phyloP scores from a whole-genome alignment of 2,113 vertebrate genomes.

The Muntiacus reevesi region DNA sequence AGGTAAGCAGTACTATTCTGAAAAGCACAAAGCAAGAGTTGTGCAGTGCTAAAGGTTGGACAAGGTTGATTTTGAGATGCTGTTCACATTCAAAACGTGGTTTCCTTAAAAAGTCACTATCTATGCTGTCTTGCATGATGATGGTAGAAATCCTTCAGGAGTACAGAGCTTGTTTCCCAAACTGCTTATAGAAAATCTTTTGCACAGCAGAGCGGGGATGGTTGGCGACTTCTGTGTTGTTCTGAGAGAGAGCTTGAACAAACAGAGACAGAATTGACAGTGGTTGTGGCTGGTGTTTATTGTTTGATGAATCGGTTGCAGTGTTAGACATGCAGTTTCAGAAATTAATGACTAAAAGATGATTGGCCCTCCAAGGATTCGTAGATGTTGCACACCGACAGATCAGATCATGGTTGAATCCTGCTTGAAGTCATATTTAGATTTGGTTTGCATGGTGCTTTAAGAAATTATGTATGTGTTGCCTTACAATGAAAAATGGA shows the following conservation, averaged over 20 bases:
- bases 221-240: not conserved
- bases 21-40: slow-evolving; percentile 9
- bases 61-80: slow-evolving; percentile 53
- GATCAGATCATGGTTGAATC: not conserved
- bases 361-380: not conserved
- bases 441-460: not conserved
- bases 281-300: not conserved
- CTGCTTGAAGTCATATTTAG: not conserved
- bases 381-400: not conserved
- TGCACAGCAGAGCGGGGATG: not conserved
- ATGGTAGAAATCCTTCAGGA: slow-evolving; percentile 38
- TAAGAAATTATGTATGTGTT: not conserved
- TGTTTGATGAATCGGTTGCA: not conserved
- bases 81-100: not conserved
- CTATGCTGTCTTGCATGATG: slow-evolving; percentile 33
- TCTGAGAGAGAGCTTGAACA: not conserved
- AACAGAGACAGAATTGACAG: not conserved
- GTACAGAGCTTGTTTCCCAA: not conserved
- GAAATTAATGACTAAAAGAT: not conserved
- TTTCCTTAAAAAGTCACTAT: slow-evolving; percentile 61
- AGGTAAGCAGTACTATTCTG: slow-evolving; percentile 24
- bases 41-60: slow-evolving; percentile 46
- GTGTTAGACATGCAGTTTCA: not conserved
- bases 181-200: not conserved
- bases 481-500: not conserved